Evolutionary conservation across 2,113 vertebrate species (phyloP).

Genomic region (Sarotherodon lohbergeri): DNA sequence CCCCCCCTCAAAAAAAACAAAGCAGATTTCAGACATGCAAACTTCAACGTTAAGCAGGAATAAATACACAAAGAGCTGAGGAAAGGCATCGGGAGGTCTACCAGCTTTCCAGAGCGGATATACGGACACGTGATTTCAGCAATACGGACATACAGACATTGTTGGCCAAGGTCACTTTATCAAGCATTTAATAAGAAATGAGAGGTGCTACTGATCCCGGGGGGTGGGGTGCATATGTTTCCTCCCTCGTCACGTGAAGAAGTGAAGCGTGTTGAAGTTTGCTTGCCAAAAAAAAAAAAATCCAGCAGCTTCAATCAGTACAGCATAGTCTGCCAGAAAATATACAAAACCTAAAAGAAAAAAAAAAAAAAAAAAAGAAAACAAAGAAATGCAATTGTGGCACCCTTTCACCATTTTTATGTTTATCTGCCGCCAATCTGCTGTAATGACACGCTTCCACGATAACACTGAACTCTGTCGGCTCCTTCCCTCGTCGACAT

Average conservation of each 20-base stretch:
- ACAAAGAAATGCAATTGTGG: conserved; percentile 56
- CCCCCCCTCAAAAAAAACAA: neutral
- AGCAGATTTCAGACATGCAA: conserved; percentile 56
- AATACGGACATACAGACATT: conserved; percentile 35
- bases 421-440: conserved; percentile 13
- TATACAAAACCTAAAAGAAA: neutral
- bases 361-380: conserved; percentile 2
- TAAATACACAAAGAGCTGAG: conserved; percentile 31
- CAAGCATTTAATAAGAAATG: conserved; percentile 25
- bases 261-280: conserved; percentile 6
- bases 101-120: neutral
- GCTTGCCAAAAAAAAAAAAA: neutral
- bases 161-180: conserved; percentile 67
- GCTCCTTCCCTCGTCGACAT: neutral
- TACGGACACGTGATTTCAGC: conserved; percentile 20
- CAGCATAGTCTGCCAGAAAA: no score
- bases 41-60: conserved; percentile 44
- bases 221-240: neutral
- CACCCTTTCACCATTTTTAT: conserved; percentile 60
- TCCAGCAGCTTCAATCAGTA: no score
- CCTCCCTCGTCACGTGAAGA: neutral
- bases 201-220: conserved; percentile 26
- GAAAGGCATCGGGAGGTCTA: neutral
- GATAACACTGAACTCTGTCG: conserved; percentile 54
- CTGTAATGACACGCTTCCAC: conserved; percentile 18